Conservation (phyloP, 2,888 invertebrate genomes). For the Troides aeacus region DNA sequence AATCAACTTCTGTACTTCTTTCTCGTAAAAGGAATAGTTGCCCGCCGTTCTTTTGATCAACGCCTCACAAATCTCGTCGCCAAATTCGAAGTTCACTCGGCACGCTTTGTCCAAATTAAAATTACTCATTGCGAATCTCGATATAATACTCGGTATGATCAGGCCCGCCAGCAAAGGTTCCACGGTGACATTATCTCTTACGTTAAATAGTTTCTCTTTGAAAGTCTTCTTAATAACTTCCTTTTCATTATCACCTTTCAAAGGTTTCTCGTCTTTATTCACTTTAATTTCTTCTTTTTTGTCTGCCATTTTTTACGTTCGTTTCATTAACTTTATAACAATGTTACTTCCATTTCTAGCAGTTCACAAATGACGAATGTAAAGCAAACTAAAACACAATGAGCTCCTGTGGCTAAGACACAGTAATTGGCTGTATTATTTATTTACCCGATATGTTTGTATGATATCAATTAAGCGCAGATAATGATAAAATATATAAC, state of each 20-base stretch:
- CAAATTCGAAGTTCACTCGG: constrained; percentile 60
- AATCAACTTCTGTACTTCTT: constrained; percentile 80
- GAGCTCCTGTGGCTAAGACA: constrained; percentile 47
- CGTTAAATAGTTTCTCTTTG: constrained; percentile 53
- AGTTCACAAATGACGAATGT: constrained; percentile 45
- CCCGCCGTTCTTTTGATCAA: constrained; percentile 56
- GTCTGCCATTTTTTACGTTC: constrained; percentile 52
- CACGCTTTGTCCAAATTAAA: constrained; percentile 73
- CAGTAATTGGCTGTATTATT: constrained; percentile 57
- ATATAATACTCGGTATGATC: constrained; percentile 83
- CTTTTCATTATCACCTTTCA: constrained; percentile 49
- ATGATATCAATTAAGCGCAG: constrained; percentile 68
- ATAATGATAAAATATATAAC: constrained; percentile 56
- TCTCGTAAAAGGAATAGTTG: constrained; percentile 83
- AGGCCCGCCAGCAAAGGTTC: constrained; percentile 86
- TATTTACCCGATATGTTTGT: constrained; percentile 67
- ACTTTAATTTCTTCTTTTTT: constrained; percentile 49
- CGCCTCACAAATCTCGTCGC: constrained; percentile 63
- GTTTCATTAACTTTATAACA: constrained; percentile 27
- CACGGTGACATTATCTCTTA: constrained; percentile 82
- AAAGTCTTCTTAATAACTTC: constrained; percentile 57
- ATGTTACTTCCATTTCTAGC: constrained; percentile 51
- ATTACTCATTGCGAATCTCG: constrained; percentile 83
- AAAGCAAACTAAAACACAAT: constrained; percentile 58
- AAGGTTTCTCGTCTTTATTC: constrained; percentile 61